phyloP scores from a whole-genome alignment of 2,797 vertebrate genomes.

The Hemitrygon akajei region DNA sequence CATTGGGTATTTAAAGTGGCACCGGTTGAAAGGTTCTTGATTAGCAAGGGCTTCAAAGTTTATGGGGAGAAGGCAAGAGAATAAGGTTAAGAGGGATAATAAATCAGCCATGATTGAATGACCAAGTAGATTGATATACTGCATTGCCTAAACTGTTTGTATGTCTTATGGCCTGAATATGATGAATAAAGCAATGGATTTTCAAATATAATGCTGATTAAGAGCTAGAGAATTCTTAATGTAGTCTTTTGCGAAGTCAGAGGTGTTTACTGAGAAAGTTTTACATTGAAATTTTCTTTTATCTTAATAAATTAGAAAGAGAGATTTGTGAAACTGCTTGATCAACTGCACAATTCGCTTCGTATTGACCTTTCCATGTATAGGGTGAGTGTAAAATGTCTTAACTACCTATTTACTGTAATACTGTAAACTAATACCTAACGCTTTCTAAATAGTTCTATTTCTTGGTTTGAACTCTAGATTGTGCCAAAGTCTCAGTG shows the following conservation, averaged over 20 bases:
- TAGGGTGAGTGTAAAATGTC: slow-evolving; percentile 65
- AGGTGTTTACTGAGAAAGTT: neutral
- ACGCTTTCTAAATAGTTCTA: neutral
- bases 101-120: no score
- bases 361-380: slow-evolving; percentile 96
- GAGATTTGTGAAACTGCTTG: slow-evolving; percentile 89
- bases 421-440: neutral
- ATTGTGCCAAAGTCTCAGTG: neutral
- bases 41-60: no score
- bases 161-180: neutral
- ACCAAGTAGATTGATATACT: no score
- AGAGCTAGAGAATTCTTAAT: neutral
- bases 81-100: no score
- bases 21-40: no score
- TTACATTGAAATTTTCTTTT: neutral
- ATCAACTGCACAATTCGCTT: slow-evolving; percentile 94
- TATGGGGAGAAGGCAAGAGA: no score
- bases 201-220: neutral
- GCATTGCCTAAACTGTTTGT: no score
- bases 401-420: neutral
- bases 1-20: no score
- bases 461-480: neutral
- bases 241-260: neutral
- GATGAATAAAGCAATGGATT: neutral
- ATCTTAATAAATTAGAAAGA: slow-evolving; percentile 73